Conservation (phyloP, 2,797 vertebrate species). For the Leptodactylus fallax region DNA sequence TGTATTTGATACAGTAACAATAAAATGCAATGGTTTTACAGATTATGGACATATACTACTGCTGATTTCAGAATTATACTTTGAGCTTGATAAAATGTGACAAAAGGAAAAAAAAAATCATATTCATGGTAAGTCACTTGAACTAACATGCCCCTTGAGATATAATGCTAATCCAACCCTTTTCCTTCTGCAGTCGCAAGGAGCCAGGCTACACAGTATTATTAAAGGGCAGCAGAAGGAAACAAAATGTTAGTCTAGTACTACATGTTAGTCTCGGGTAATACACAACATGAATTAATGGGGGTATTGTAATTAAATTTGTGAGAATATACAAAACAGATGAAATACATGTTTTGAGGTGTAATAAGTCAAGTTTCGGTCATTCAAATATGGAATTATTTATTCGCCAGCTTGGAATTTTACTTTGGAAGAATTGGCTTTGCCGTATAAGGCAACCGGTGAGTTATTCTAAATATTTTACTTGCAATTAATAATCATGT, state of each 20-base stretch:
- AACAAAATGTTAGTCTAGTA: background rate
- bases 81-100: background rate
- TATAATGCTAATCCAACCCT: slow-evolving; percentile 12
- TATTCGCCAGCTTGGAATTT: background rate
- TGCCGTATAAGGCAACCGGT: slow-evolving; percentile 32
- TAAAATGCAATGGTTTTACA: background rate
- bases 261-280: background rate
- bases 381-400: slow-evolving; percentile 24
- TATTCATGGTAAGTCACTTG: slow-evolving; percentile 12
- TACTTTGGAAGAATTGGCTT: slow-evolving; percentile 36
- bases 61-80: background rate
- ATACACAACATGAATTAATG: background rate
- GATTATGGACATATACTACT: background rate
- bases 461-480: background rate
- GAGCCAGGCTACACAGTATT: background rate
- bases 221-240: slow-evolving; percentile 1
- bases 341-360: background rate
- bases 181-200: background rate
- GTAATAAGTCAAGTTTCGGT: background rate
- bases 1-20: background rate
- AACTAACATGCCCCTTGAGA: slow-evolving; percentile 32
- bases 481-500: background rate
- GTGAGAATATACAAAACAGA: background rate
- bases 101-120: background rate
- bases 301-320: background rate